phyloP scores from a whole-genome alignment of 2,888 invertebrate species.

The Neoascia interrupta region DNA sequence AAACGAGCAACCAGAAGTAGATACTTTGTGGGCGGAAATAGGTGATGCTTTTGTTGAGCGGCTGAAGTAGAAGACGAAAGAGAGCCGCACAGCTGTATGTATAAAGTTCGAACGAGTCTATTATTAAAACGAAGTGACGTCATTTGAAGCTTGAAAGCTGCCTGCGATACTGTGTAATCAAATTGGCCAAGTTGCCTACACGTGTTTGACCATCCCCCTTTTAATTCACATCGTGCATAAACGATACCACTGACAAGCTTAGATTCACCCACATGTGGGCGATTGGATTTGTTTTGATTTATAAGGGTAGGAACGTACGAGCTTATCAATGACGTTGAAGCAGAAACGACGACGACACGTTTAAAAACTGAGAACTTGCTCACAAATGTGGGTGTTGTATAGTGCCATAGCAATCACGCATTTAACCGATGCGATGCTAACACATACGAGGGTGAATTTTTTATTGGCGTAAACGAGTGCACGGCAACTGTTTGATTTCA shows the following conservation, averaged over 20 bases:
- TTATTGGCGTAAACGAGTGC: no score
- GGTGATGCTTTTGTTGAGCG: background rate
- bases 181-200: conserved; percentile 21
- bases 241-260: background rate
- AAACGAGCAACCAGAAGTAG: conserved; percentile 17
- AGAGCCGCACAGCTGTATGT: no score
- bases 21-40: conserved; percentile 30
- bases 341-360: conserved; percentile 16
- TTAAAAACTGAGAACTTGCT: background rate
- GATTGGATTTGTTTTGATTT: conserved; percentile 7
- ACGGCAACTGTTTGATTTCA: no score
- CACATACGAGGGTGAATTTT: no score
- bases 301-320: conserved; percentile 2
- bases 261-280: background rate
- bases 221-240: no score
- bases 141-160: conserved; percentile 34
- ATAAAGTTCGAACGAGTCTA: no score
- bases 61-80: no score
- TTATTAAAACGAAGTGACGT: conserved; percentile 40
- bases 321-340: conserved; percentile 37
- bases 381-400: no score
- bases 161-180: background rate
- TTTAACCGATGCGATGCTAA: no score
- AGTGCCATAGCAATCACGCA: no score
- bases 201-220: conserved; percentile 21